Conservation (phyloP, 2,888 invertebrate species). For the Villa cingulata region DNA sequence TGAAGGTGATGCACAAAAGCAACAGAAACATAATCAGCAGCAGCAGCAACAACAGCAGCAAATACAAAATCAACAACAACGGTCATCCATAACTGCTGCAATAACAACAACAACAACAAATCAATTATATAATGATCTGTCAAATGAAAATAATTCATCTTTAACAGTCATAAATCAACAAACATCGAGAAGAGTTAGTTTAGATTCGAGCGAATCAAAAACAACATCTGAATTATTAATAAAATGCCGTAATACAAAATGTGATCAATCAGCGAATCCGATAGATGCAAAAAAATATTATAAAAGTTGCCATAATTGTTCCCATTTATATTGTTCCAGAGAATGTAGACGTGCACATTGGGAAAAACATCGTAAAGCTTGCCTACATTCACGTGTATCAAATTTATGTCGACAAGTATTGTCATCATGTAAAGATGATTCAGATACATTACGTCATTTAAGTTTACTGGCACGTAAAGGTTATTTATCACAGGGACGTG, state of each 20-base stretch:
- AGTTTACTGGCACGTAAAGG: constrained; percentile 75
- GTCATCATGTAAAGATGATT: constrained; percentile 65
- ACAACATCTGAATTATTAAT: constrained; percentile 39
- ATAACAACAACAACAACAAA: constrained; percentile 8
- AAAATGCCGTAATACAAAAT: constrained; percentile 69
- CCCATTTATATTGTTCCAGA: constrained; percentile 84
- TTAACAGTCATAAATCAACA: constrained; percentile 4
- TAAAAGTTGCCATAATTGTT: constrained; percentile 91
- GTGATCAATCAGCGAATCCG: constrained; percentile 55
- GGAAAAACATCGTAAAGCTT: constrained; percentile 83
- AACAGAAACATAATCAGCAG: constrained; percentile 16
- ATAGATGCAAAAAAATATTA: constrained; percentile 68
- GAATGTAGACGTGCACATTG: constrained; percentile 84
- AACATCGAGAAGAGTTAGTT: constrained; percentile 44
- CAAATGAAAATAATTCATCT: constrained; percentile 4
- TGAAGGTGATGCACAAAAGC: constrained; percentile 44
- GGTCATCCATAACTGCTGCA: constrained; percentile 12
- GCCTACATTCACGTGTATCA: constrained; percentile 81
- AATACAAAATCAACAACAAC: constrained; percentile 8
- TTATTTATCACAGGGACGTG: constrained; percentile 69
- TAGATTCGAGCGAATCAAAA: constrained; percentile 40
- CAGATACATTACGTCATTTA: constrained; percentile 58
- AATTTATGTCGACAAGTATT: constrained; percentile 76
- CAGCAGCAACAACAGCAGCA: constrained; percentile 13
- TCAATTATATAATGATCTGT: constrained; percentile 11